Base-by-base conservation (phyloP, 2,113 vertebrate species). In the Labeo rohita region DNA sequence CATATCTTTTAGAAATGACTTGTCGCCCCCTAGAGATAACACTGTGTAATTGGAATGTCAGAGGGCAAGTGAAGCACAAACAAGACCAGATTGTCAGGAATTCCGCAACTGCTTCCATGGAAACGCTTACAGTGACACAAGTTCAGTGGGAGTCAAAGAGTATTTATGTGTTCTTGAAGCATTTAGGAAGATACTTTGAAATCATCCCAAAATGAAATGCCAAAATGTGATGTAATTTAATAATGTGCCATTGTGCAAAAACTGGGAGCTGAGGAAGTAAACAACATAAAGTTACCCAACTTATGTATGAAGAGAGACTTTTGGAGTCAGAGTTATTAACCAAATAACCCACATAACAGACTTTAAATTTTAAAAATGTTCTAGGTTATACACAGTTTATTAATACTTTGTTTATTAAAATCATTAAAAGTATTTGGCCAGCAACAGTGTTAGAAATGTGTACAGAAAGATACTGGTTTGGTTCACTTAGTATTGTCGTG, bases 11-110 rank as follows among this genome's bases (percentile, higher is more conserved):
- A 77, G 56, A 76, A 56, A 73, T 73, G 50, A 56, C 49, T 80
- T 21, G 39, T 28, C 68, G 66, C 82, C 82, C 66, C 50, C 82
- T 73, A 66, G 82, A 84, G 68, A 56, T 59, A 73, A 54, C 21
- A 3, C 21, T 16, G 10, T 56, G 68, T 43, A 52, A 84, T 45
- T 84, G 50, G 68, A 84, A 16, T 21, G n/a, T 36, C 45, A 15
- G 47, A 76, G 18, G 21, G 11, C 39, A 52, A 77, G 23, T 54
- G 12, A 23, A 34, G 7, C n/a, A 81, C 21, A 61, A 43, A 21
- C 15, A 56, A 59, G 50, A 11, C 50, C 75, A n/a, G 18, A 80
- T 61, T 80, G 10, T 61, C 56, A 45, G 56, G 77, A 80, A 80
- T 80, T 13, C 36, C 36, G 15, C 56, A 3, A 36, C 18, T 47